phyloP scores from a whole-genome alignment of 1,140 invertebrate species.

The Drosophila pachea region DNA sequence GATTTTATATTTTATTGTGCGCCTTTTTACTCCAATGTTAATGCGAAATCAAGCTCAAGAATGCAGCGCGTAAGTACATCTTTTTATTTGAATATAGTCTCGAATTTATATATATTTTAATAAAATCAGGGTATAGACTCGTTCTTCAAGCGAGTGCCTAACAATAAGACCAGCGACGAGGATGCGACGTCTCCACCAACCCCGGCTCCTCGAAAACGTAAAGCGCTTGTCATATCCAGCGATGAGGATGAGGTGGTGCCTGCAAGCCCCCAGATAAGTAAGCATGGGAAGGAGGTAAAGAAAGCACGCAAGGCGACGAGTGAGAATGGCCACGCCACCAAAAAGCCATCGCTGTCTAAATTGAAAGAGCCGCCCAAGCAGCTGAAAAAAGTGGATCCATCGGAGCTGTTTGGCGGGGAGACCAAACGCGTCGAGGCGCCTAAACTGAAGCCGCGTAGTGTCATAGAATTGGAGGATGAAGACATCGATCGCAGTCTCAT shows the following conservation, averaged over 20 bases:
- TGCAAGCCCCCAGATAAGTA: slow-evolving; percentile 48
- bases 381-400: slow-evolving; percentile 57
- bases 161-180: slow-evolving; percentile 40
- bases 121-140: slow-evolving; percentile 51
- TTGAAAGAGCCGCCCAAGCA: slow-evolving; percentile 43
- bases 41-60: slow-evolving; percentile 10
- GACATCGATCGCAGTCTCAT: slow-evolving; percentile 64
- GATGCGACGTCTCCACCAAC: slow-evolving; percentile 33
- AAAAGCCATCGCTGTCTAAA: slow-evolving; percentile 63
- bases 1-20: slow-evolving; percentile 18
- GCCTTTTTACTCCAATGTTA: slow-evolving; percentile 26
- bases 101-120: neutral
- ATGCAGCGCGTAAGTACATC: slow-evolving; percentile 59
- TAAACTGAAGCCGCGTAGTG: slow-evolving; percentile 53
- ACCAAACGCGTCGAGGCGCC: slow-evolving; percentile 58
- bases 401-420: slow-evolving; percentile 66
- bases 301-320: slow-evolving; percentile 23
- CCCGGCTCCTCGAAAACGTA: slow-evolving; percentile 65
- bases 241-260: slow-evolving; percentile 62
- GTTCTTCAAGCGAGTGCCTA: slow-evolving; percentile 57
- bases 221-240: slow-evolving; percentile 66
- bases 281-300: slow-evolving; percentile 35
- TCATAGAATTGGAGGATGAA: slow-evolving; percentile 64
- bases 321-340: slow-evolving; percentile 21
- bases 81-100: neutral